These are phyloP conservation scores for Manis pentadactyla DNA, from an alignment of 2,797 vertebrate genomes.

Conservation along the genomic window DNA sequence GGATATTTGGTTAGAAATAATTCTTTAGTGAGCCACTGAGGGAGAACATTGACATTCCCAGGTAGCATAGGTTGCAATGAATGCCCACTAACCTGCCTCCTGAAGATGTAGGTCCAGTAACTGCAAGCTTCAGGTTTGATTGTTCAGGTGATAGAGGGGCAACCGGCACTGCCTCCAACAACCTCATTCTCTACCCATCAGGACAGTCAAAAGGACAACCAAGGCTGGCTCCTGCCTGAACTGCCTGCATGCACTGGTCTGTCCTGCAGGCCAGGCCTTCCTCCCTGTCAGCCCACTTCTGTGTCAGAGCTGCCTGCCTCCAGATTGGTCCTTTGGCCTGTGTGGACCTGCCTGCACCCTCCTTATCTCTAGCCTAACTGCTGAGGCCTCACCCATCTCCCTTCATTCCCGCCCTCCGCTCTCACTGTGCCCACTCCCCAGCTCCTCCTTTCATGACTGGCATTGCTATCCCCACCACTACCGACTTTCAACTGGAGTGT, in stretches of 20 bases:
- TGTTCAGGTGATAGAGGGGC: neutral
- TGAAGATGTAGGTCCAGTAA: neutral
- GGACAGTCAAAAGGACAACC: neutral
- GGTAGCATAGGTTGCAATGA: neutral
- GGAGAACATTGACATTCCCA: slow-evolving; percentile 6
- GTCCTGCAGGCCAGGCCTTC: neutral
- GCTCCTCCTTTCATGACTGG: neutral
- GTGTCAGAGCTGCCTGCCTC: rapidly evolving
- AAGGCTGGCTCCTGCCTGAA: neutral
- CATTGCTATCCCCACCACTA: neutral
- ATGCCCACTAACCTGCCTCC: neutral
- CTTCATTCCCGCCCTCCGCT: neutral
- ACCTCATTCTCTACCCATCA: neutral
- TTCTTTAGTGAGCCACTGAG: slow-evolving; percentile 37
- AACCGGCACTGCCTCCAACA: neutral
- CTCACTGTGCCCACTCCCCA: neutral
- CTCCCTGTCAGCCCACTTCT: neutral
- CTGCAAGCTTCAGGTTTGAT: neutral
- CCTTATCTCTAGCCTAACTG: neutral
- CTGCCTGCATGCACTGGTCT: neutral
- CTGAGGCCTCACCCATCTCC: neutral
- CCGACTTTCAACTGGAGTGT: neutral
- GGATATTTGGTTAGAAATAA: neutral
- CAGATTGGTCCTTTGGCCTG: neutral
- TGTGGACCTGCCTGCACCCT: neutral